Evolutionary conservation across 2,888 invertebrate species (phyloP), one percentile per base, ranked within the genome.

Genomic region (Boloria selene): DNA sequence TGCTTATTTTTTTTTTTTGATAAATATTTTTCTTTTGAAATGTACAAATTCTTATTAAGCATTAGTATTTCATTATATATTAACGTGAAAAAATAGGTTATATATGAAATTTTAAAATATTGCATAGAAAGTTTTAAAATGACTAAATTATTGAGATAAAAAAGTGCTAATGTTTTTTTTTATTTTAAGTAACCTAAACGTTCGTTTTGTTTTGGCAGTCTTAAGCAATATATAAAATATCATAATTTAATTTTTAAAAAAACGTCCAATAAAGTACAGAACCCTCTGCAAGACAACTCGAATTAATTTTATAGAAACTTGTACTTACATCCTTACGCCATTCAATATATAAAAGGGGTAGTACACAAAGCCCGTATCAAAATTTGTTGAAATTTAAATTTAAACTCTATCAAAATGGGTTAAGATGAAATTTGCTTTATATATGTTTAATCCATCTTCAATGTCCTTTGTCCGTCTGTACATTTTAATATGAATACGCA

Each of bases 401-500:
- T 69, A 4, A 61, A 68, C 69, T 69, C 54, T 70, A 70, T 31
- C 6, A n/a, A 1, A 16, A 49, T 17, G 17, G 4, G 0, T 45
- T 55, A 61, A 63, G 26, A 60, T 56, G 47, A 16, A 55, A 18
- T 62, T 54, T 66, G n/a, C 31, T n/a, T 13, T 13, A 50, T n/a
- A 54, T 45, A 45, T 59, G 22, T 44, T 63, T 72, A 67, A 72
- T 72, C 69, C 67, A 22, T 53, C 42, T 70, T 70, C 70, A 70
- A 70, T 69, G 67, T 68, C 67, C 67, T 72, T 72, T 72, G 71
- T 72, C 63, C 60, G 66, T 70, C 53, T 4, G 65, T 71, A 67
- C 67, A 72, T 78, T 79, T 75, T 55, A 76, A 77, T 77, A 76
- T 75, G 75, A 77, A 76, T 74, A 70, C 64, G 69, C 68, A 72